A percentile compares a stretch with the other conserved stretches of the same genome.
Conservation (phyloP, 2,113 vertebrate genomes). For the Sylvia atricapilla region DNA sequence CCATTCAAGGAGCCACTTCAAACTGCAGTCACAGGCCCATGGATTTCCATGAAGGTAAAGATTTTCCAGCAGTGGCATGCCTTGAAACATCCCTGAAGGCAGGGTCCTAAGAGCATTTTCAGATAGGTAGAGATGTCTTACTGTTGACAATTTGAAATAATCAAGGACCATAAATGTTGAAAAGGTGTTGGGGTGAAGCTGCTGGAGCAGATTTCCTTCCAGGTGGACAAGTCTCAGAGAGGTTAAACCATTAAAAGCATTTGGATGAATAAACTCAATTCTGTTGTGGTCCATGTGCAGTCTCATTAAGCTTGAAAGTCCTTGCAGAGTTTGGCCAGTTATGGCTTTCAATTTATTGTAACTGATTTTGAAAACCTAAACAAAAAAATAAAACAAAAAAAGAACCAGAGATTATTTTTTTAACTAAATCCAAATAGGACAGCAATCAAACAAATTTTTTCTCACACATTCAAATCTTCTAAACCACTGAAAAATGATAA, state of each 20-base stretch:
- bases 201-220: conserved; percentile 86
- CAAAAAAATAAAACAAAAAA: neutral
- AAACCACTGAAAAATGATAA: neutral
- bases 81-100: conserved; percentile 66
- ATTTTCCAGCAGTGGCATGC: conserved; percentile 83
- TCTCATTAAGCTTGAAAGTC: conserved; percentile 79
- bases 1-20: conserved; percentile 83
- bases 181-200: conserved; percentile 85
- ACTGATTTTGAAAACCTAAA: conserved; percentile 90
- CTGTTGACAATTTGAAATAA: conserved; percentile 81
- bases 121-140: conserved; percentile 86
- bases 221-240: conserved; percentile 85
- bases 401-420: neutral
- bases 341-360: conserved; percentile 88
- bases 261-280: conserved; percentile 86
- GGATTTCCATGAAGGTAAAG: conserved; percentile 90
- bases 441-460: neutral
- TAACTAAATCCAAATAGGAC: neutral
- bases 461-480: neutral
- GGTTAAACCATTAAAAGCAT: conserved; percentile 84
- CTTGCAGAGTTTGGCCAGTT: conserved; percentile 73
- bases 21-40: conserved; percentile 85
- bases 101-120: conserved; percentile 81
- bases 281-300: conserved; percentile 91
- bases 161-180: conserved; percentile 80